phyloP scores from a whole-genome alignment of 2,797 vertebrate species.

The Sebastes matsubarae region DNA sequence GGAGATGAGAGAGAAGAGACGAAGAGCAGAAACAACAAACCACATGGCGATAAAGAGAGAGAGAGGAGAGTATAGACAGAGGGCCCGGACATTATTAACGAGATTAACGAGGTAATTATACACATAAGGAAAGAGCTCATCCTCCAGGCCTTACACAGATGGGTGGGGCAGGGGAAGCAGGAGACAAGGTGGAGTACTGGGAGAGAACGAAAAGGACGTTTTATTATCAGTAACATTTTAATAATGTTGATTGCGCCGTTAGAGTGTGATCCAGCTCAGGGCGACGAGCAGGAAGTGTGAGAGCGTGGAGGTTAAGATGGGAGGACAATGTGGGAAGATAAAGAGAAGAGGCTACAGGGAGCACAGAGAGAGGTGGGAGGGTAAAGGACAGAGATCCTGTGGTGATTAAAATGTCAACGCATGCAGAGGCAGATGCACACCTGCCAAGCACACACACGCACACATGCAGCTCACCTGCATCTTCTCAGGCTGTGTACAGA shows the following conservation, averaged over 20 bases:
- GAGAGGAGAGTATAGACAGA: conserved; percentile 29
- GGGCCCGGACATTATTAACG: conserved; percentile 63
- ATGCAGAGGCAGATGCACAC: conserved; percentile 49
- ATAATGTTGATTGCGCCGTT: conserved; percentile 39
- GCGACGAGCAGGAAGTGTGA: conserved; percentile 26
- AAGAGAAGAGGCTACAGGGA: conserved; percentile 10
- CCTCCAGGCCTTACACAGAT: conserved; percentile 44
- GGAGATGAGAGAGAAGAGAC: conserved; percentile 18
- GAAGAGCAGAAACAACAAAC: conserved; percentile 24
- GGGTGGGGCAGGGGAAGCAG: conserved; percentile 38
- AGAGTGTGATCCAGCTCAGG: conserved; percentile 24
- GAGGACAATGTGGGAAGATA: conserved; percentile 31
- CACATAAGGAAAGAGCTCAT: conserved; percentile 56
- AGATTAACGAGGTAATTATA: conserved; percentile 76
- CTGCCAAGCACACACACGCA: conserved; percentile 18
- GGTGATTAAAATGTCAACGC: conserved; percentile 71
- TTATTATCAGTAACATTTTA: conserved; percentile 47
- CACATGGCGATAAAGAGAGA: conserved; percentile 31
- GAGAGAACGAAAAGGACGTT: conserved; percentile 16
- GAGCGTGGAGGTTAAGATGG: conserved; percentile 7
- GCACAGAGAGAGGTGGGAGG: conserved; percentile 18
- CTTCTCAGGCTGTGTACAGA: conserved; percentile 29
- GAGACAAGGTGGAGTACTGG: not conserved
- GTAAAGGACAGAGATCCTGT: conserved; percentile 53
- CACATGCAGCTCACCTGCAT: conserved; percentile 23